A percentile compares a stretch with the other conserved stretches of the same genome.
phyloP scores from a whole-genome alignment of 2,113 vertebrate genomes.

The Numenius arquata region DNA sequence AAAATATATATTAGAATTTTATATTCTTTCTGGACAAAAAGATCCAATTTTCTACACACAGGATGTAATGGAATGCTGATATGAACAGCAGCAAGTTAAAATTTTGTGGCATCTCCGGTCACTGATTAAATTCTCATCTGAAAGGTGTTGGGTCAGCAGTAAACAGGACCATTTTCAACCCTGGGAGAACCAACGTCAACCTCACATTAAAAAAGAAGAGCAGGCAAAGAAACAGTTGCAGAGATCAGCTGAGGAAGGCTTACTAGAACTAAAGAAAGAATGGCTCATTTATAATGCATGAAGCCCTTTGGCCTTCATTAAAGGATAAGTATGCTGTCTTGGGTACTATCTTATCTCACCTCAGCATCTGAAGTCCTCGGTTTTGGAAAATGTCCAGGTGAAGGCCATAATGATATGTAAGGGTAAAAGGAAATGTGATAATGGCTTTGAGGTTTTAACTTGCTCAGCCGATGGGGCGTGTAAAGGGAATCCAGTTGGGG shows the following conservation, averaged over 20 bases:
- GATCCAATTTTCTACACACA: background rate
- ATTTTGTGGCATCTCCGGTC: rapidly evolving
- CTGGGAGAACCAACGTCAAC: background rate
- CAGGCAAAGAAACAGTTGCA: background rate
- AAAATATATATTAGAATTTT: background rate
- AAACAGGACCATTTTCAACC: background rate
- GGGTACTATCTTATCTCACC: background rate
- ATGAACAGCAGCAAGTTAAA: background rate
- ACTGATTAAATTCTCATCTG: background rate
- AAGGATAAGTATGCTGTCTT: background rate
- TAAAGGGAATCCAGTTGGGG: background rate
- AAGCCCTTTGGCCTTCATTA: conserved; percentile 1
- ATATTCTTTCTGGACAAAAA: background rate
- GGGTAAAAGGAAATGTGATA: background rate
- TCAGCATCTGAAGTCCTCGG: background rate
- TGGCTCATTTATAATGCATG: background rate
- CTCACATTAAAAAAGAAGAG: background rate
- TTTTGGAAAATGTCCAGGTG: background rate
- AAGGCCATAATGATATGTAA: background rate
- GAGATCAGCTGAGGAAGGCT: background rate
- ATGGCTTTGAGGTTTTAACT: background rate
- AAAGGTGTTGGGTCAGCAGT: background rate
- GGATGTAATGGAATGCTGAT: background rate
- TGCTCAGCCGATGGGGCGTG: rapidly evolving
- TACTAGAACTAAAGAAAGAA: conserved; percentile 1